Percentiles rank a stretch among this genome's conserved stretches.
Evolutionary conservation across 2,797 vertebrate genomes (phyloP).

Genomic region (Rhinoraja longicauda): DNA sequence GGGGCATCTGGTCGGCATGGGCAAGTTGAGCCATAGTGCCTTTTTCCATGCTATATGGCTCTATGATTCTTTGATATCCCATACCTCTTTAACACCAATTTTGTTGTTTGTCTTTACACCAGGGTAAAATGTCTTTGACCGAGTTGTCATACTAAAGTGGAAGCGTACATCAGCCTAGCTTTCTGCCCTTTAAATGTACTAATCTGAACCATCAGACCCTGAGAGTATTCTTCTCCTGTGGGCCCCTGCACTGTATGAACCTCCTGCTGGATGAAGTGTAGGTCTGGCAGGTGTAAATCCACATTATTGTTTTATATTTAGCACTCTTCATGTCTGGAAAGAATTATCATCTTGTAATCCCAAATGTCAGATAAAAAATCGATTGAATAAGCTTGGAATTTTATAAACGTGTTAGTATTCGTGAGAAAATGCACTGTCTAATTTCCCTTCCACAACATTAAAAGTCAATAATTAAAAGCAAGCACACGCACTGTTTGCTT

Average conservation of each 20-base stretch:
- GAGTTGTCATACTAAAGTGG: neutral
- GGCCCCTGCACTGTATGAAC: neutral
- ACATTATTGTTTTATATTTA: neutral
- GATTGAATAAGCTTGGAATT: neutral
- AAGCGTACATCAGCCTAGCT: neutral
- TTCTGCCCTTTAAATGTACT: neutral
- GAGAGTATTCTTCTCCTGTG: too few species aligned
- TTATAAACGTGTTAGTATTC: neutral
- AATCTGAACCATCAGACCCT: neutral
- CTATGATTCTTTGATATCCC: too few species aligned
- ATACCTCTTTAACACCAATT: neutral
- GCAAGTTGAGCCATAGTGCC: too few species aligned
- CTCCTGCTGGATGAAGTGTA: neutral
- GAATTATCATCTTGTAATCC: neutral
- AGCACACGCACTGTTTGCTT: neutral
- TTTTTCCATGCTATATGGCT: too few species aligned
- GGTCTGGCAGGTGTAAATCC: neutral
- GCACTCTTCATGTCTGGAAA: neutral
- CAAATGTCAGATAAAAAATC: neutral
- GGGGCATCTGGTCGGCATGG: too few species aligned
- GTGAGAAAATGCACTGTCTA: neutral
- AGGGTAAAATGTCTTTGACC: neutral
- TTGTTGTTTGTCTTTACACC: neutral
- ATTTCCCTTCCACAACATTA: neutral
- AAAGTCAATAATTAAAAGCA: neutral